A percentile compares a stretch with the other conserved stretches of the same genome.
phyloP scores from a whole-genome alignment of 2,797 vertebrate genomes.

The Leptatherina wallacei region DNA sequence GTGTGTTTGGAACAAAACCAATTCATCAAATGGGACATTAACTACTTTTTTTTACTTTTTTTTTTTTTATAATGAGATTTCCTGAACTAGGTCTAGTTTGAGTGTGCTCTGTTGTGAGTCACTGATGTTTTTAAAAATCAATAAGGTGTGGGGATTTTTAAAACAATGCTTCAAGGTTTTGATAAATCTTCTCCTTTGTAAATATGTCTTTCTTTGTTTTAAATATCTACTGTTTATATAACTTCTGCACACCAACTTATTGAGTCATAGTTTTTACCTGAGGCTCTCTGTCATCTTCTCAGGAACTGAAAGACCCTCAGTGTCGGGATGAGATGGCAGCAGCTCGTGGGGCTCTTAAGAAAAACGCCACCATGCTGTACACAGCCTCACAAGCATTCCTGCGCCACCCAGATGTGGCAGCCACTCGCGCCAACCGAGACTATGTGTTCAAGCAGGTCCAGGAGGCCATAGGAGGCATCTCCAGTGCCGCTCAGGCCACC shows the following conservation, averaged over 20 bases:
- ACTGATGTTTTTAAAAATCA: neutral
- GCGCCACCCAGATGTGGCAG: constrained; percentile 95
- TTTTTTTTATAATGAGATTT: constrained; percentile 7
- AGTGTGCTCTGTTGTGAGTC: neutral
- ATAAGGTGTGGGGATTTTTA: neutral
- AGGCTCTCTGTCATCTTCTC: constrained; percentile 4
- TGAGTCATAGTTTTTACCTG: neutral
- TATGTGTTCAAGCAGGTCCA: constrained; percentile 99
- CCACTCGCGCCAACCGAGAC: constrained; percentile 96
- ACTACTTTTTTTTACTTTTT: constrained; percentile 8
- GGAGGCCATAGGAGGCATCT: constrained; percentile 96
- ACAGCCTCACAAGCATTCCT: constrained; percentile 97
- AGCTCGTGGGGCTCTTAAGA: constrained; percentile 95
- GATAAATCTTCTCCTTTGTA: neutral
- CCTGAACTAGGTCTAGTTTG: constrained; percentile 5
- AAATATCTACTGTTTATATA: neutral
- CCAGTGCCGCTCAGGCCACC: constrained; percentile 96
- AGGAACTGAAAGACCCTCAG: constrained; percentile 98
- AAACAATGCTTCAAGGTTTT: neutral
- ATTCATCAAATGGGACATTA: constrained; percentile 23
- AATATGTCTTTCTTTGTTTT: neutral
- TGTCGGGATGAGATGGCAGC: constrained; percentile 98
- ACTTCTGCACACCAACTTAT: neutral
- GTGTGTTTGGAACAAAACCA: constrained; percentile 45
- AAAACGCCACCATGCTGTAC: constrained; percentile 98